Evolutionary conservation across 2,888 invertebrate species (phyloP), one percentile per base, ranked within the genome.

Genomic region (Alsophila aescularia): DNA sequence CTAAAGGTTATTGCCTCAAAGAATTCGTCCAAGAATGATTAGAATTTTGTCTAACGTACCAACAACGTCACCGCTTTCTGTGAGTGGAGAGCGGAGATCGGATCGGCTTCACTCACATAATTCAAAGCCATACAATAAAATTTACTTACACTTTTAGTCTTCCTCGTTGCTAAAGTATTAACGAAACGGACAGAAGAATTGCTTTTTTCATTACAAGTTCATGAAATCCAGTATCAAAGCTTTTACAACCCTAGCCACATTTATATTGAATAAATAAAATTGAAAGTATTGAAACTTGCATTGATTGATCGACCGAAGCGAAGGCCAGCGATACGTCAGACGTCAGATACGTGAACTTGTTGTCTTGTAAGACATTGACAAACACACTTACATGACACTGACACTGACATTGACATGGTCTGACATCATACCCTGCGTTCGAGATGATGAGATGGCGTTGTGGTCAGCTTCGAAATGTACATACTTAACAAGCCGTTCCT

Each of bases 41-140:
- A 60, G 52, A 60, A 58, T 63, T 69, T 61, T 51, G 52, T 62
- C 36, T 61, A 67, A 60, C 67, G 68, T 54, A n/a, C n/a, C n/a
- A 62, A 40, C 37, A 76, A 84, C 82, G 83, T 83, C 83, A 83
- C 71, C 75, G 15, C 6, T 47, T 35, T 39, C 29, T 64, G 60
- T 61, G 66, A 72, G 71, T 62, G 52, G 63, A 64, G 68, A 71
- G 68, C 70, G 75, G 54, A n/a, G n/a, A n/a, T 21, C 21, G 14
- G 9, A 35, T 18, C 18, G 18, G 27, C 14, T 5, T 39, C 14
- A 12, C n/a, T 18, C 18, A 5, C 3, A 2, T 18, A 18, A 18
- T 5, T 18, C 18, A 18, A n/a, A n/a, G 18, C 18, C 18, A 4
- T 18, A 18, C 24, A 24, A 24, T 24, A 24, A 24, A 47, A 18